These are phyloP conservation scores for Botrylloides violaceus DNA, from an alignment of 23 tunicate species.

Conservation along the genomic window DNA sequence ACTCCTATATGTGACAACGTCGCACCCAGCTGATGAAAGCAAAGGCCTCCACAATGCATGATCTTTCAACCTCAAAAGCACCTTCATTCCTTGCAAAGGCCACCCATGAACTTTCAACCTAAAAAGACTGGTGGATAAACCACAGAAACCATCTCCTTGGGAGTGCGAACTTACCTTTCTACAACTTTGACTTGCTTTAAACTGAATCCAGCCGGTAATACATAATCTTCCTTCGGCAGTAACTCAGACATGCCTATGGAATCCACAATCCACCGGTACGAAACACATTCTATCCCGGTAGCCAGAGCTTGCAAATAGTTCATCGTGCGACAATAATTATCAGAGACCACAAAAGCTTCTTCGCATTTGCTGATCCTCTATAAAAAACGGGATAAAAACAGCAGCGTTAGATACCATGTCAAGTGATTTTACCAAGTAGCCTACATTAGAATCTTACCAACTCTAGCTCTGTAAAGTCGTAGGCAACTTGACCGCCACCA, in stretches of 20 bases:
- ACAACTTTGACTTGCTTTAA: not conserved
- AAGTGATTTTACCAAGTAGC: too few species aligned
- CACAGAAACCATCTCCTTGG: too few species aligned
- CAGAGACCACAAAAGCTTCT: constrained; percentile 3
- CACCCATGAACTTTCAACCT: not conserved
- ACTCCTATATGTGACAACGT: not conserved
- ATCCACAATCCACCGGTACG: constrained; percentile 21
- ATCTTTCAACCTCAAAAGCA: not conserved
- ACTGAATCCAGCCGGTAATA: constrained; percentile 24
- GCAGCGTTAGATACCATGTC: too few species aligned
- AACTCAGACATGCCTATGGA: not conserved
- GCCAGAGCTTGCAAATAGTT: constrained; percentile 18
- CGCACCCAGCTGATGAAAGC: constrained; percentile 4
- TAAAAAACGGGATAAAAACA: too few species aligned
- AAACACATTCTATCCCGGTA: constrained; percentile 13
- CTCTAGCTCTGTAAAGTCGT: too few species aligned
- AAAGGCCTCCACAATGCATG: constrained; percentile 2
- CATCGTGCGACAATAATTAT: constrained; percentile 21
- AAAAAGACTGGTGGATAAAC: not conserved
- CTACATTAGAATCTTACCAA: too few species aligned
- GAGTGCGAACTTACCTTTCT: constrained; percentile 21
- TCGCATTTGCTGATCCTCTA: constrained; percentile 9
- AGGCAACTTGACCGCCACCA: constrained; percentile 10
- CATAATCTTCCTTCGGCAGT: not conserved
- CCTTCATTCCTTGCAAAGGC: constrained; percentile 7